These are phyloP conservation scores for Procavia capensis DNA, from an alignment of 2,113 vertebrate species.

Conservation along the genomic window DNA sequence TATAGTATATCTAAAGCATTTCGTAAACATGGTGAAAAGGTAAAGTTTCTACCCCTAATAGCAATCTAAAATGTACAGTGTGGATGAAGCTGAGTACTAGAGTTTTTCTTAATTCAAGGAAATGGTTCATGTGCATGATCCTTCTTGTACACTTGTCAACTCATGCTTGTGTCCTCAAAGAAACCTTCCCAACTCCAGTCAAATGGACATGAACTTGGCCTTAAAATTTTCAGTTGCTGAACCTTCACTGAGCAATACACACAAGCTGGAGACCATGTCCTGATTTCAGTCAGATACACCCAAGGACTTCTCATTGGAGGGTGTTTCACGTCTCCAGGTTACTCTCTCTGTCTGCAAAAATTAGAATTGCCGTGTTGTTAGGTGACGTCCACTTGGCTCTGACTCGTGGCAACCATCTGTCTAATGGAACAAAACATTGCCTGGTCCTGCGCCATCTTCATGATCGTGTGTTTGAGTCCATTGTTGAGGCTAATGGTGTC, in stretches of 20 bases:
- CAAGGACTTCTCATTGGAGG: background rate
- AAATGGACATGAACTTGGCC: background rate
- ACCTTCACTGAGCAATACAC: background rate
- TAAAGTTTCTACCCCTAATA: background rate
- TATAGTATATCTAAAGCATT: background rate
- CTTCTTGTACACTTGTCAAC: background rate
- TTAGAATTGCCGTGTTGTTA: background rate
- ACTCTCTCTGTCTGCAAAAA: background rate
- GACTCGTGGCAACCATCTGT: background rate
- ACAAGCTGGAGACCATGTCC: background rate
- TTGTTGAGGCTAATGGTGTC: background rate
- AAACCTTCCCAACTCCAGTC: background rate
- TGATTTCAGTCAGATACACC: background rate
- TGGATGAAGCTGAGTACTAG: background rate
- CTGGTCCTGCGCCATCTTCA: too few relatives aligned
- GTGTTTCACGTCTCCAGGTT: background rate
- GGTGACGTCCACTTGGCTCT: background rate
- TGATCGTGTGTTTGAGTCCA: too few relatives aligned
- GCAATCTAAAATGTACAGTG: background rate
- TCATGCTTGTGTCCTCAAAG: background rate
- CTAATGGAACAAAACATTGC: background rate
- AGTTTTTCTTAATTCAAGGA: background rate
- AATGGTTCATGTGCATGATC: background rate
- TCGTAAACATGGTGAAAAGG: constrained; percentile 30
- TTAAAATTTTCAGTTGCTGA: background rate